Base-by-base conservation (phyloP, 2,113 vertebrate genomes). In the Serilophus lunatus region DNA sequence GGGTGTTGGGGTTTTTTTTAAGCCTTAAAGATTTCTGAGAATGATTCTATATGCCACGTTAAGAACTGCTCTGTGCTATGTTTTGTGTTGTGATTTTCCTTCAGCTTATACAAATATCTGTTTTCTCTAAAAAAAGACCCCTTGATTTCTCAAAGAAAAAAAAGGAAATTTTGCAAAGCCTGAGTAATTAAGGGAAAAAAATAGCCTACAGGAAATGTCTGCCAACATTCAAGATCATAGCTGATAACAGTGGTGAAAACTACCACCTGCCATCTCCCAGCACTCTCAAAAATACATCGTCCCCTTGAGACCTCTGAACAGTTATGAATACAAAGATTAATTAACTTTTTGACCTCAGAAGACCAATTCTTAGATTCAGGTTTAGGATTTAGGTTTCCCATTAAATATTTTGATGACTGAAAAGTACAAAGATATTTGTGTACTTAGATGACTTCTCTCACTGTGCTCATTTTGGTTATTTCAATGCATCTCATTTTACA, bases 341-440 rank as follows among this genome's bases (percentile, higher is more conserved):
- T 96, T 95, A 94, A 50, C 50, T 86, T 94, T 95, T 74, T 92
- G 83, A 92, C 76, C 85, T 86, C 59, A 60, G 13, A 64, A 74
- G 10, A 33, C 19, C 4, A 51, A 9, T 45, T 88, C 74, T n/a
- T n/a, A n/a, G n/a, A n/a, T n/a, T n/a, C n/a, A n/a, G n/a, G n/a
- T n/a, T n/a, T n/a, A n/a, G n/a, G n/a, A n/a, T 90, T 92, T 90
- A 50, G 4, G 16, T 54, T 92, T 88, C 50, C 33, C 23, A 66
- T 77, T 18, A 77, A 92, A 61, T 38, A 11, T 18, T 80, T 91
- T 61, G 36, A 19, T 69, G 54, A 82, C 8, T 33, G 29, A 33
- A 36, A 18, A 5, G 6, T 61, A 36, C 20, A 25, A 25, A 10
- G 40, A 4, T 50, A 33, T 53, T 68, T 53, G 2, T 61, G 14